Evolutionary conservation across 1,140 invertebrate species (phyloP), one percentile per base, ranked within the genome.

Genomic region (Anthonomus grandis): DNA sequence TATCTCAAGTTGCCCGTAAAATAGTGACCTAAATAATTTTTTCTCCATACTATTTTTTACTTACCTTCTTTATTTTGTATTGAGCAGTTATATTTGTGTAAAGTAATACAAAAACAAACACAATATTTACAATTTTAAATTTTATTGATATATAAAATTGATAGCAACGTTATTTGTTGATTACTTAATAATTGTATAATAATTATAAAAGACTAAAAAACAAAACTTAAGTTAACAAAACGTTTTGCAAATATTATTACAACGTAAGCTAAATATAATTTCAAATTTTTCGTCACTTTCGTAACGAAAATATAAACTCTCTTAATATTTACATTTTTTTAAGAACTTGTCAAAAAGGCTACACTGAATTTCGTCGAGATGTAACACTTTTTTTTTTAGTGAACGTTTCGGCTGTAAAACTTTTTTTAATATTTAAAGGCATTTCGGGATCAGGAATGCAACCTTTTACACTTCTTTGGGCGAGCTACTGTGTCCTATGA

Each of bases 61-160:
- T n/a, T n/a, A n/a, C n/a, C n/a, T n/a, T n/a, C n/a, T n/a, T n/a
- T n/a, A n/a, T n/a, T n/a, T n/a, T n/a, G n/a, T n/a, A n/a, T n/a
- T n/a, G n/a, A n/a, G n/a, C n/a, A n/a, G n/a, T n/a, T n/a, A n/a
- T n/a, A n/a, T n/a, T n/a, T n/a, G n/a, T n/a, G n/a, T n/a, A n/a
- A n/a, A n/a, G n/a, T n/a, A n/a, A n/a, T n/a, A n/a, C n/a, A n/a
- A n/a, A 39, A 39, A 18, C 15, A 42, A 42, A 18, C 18, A 42
- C 21, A 42, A 42, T 4, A 17, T 9, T 25, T 59, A 55, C 31
- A 62, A 57, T 61, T 62, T 62, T 60, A 62, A 47, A 59, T 64
- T 65, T 65, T 65, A 65, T 65, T 65, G 64, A 65, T 65, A 65
- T 65, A 65, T 65, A 65, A 65, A 65, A 65, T 64, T 64, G 62